These are phyloP conservation scores for Ischnus inquisitorius DNA, from an alignment of 2,888 invertebrate genomes.

Conservation along the genomic window DNA sequence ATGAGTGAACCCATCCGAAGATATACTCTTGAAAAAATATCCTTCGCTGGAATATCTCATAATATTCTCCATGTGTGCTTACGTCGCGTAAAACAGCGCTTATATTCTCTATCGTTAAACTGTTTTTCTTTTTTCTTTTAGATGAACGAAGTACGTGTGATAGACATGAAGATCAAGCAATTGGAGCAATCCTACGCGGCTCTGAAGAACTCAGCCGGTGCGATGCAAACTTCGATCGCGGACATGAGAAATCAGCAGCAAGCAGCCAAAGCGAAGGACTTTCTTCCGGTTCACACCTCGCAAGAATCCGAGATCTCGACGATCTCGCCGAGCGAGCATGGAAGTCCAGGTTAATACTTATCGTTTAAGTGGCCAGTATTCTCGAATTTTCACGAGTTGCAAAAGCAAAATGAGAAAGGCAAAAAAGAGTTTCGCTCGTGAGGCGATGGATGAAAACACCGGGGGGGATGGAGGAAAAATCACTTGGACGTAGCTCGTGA, in stretches of 20 bases:
- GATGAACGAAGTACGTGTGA: constrained; percentile 74
- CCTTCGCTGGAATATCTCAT: too few relatives aligned
- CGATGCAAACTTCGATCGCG: constrained; percentile 68
- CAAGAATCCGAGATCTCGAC: constrained; percentile 53
- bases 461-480: background rate
- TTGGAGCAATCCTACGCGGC: constrained; percentile 76
- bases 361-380: constrained; percentile 25
- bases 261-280: constrained; percentile 35
- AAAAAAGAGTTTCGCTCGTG: constrained; percentile 8
- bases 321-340: constrained; percentile 45
- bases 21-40: too few relatives aligned
- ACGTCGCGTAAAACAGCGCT: background rate
- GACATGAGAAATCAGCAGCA: constrained; percentile 60
- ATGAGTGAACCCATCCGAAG: too few relatives aligned
- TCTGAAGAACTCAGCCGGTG: constrained; percentile 76
- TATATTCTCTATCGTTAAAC: background rate
- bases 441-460: constrained; percentile 8
- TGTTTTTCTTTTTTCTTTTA: constrained; percentile 61
- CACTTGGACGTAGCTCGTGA: background rate
- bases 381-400: constrained; percentile 23
- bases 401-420: background rate
- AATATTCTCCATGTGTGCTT: too few relatives aligned
- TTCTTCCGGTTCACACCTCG: constrained; percentile 1
- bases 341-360: constrained; percentile 55
- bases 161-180: constrained; percentile 72